phyloP scores from a whole-genome alignment of 2,113 vertebrate species.

The Numida meleagris region DNA sequence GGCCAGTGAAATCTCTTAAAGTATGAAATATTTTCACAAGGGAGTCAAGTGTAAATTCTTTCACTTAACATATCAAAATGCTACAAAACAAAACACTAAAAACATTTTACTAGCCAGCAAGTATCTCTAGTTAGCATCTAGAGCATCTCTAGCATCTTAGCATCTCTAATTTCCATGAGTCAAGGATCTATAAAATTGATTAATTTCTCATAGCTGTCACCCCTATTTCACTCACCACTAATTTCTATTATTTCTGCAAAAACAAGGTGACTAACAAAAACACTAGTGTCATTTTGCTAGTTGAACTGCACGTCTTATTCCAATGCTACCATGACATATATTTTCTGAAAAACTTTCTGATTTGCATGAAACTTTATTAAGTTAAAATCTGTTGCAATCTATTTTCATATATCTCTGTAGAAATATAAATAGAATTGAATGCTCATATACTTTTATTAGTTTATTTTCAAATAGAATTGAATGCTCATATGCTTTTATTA shows the following conservation, averaged over 20 bases:
- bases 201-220: background rate
- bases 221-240: background rate
- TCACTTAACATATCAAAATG: background rate
- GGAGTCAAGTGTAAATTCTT: background rate
- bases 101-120: background rate
- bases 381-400: background rate
- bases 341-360: background rate
- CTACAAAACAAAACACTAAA: background rate
- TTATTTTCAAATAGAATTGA: background rate
- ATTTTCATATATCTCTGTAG: background rate
- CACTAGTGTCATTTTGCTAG: background rate
- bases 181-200: background rate
- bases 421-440: slow-evolving; percentile 6
- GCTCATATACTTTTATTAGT: background rate
- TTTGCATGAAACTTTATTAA: background rate
- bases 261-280: background rate
- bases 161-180: background rate
- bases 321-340: background rate
- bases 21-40: background rate
- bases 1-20: background rate
- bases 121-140: no score
- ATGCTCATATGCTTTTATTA: slow-evolving; percentile 33
- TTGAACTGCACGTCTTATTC: slow-evolving; percentile 14
- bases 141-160: no score
- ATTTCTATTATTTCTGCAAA: slow-evolving; percentile 35